Base-by-base conservation (phyloP, 2,113 vertebrate genomes). In the Sclerurus mexicanus region DNA sequence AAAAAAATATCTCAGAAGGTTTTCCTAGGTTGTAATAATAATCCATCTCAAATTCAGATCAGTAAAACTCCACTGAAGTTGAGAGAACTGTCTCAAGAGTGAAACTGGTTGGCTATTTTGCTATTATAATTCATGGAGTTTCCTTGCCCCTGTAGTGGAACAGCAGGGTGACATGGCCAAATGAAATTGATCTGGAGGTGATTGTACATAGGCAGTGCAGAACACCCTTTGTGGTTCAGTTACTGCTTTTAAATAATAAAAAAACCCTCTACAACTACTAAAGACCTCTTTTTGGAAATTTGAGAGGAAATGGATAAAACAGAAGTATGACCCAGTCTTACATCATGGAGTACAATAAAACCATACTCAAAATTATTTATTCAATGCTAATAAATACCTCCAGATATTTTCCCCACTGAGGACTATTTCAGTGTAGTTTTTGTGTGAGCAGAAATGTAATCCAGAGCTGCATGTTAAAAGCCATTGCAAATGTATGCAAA, bases 391-490 rank as follows among this genome's bases (percentile, higher is more conserved):
- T 62, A 95, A 96, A 94, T 67, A 87, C 27, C 35, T 85, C 84
- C 28, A 91, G 68, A 46, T 85, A 87, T 75, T 74, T 12, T 47
- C 33, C 58, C 24, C 35, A 77, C 3, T 49, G 77, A 85, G 47
- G 15, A 72, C 42, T 93, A 56, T 55, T 91, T 95, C 52, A 73
- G 20, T 59, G 33, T 20, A 79, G 50, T 42, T 90, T 89, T 94
- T 90, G 24, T 90, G 53, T 35, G 94, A 93, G 28, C 53, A 94
- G 60, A 96, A 94, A 91, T 16, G 25, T 47, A 95, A 95, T 76
- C 39, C 72, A 86, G 69, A 94, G 49, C 63, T 74, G 53, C 39
- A 94, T 0, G 28, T 52, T 93, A 78, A 88, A 76, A 90, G 25
- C 47, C 49, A 46, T 69, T 87, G 67, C 62, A 96, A 92, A 96